These are phyloP conservation scores for Dipodomys ordii DNA, from an alignment of 2,113 vertebrate genomes.

Conservation along the genomic window DNA sequence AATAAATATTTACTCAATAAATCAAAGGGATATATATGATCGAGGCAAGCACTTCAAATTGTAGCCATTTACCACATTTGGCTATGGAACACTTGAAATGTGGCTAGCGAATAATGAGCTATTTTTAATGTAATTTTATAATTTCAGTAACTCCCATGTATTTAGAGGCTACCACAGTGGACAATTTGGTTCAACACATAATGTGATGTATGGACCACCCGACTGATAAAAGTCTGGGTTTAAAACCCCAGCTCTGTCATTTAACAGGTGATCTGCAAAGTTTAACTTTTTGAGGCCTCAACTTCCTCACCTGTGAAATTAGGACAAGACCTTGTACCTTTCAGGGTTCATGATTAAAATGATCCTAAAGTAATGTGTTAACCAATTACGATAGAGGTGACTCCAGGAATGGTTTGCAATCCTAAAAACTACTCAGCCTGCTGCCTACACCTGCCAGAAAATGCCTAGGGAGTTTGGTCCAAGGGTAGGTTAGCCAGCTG, in stretches of 20 bases:
- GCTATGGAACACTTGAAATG: not conserved
- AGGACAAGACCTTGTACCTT: not conserved
- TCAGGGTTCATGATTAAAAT: not conserved
- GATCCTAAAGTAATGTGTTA: not conserved
- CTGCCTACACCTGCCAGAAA: slow-evolving; percentile 26
- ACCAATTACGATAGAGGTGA: not conserved
- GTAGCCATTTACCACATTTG: not conserved
- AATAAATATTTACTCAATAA: slow-evolving; percentile 25
- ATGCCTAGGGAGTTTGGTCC: not conserved
- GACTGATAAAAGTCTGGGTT: not conserved
- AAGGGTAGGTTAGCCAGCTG: not conserved
- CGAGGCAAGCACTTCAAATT: not conserved
- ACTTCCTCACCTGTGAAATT: slow-evolving; percentile 10
- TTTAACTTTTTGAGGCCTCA: slow-evolving; percentile 39
- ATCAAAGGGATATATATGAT: not conserved
- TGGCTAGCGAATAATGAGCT: not conserved
- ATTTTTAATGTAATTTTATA: slow-evolving; percentile 38
- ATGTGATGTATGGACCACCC: not conserved
- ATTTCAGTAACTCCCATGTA: not conserved
- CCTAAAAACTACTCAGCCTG: slow-evolving; percentile 34
- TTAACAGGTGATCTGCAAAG: slow-evolving; percentile 39
- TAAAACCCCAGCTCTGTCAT: not conserved
- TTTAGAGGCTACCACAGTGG: not conserved
- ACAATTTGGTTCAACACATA: not conserved
- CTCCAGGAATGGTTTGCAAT: slow-evolving; percentile 32